phyloP scores from a whole-genome alignment of 2,113 vertebrate species.

The Pteropus alecto region DNA sequence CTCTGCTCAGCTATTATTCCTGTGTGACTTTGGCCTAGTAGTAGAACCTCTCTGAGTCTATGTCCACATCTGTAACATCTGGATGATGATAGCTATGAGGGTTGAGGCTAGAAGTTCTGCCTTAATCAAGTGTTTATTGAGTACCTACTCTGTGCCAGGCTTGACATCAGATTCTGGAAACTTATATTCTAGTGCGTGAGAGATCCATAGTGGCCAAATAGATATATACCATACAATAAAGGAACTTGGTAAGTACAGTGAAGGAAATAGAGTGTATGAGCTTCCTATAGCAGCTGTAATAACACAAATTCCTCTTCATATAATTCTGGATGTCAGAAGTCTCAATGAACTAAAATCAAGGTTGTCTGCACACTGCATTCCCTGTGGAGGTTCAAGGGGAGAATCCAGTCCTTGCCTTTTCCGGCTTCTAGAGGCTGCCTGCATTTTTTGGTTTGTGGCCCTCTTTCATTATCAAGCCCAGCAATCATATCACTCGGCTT shows the following conservation, averaged over 20 bases:
- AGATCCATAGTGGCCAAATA: not conserved
- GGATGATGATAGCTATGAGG: not conserved
- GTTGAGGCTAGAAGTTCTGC: not conserved
- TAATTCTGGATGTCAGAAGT: not conserved
- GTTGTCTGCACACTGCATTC: not conserved
- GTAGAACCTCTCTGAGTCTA: not conserved
- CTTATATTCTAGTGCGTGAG: not conserved
- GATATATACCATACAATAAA: not conserved
- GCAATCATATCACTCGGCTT: not conserved
- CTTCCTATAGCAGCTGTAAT: not conserved
- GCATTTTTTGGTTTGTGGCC: not conserved
- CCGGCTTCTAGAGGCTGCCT: not conserved
- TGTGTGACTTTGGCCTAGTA: not conserved
- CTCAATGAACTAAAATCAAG: not conserved
- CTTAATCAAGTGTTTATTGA: not conserved
- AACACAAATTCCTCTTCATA: too few relatives aligned
- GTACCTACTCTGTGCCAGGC: too few relatives aligned
- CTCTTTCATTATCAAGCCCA: not conserved
- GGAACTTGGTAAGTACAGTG: not conserved
- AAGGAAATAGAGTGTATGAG: not conserved
- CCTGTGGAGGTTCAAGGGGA: not conserved
- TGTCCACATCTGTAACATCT: not conserved
- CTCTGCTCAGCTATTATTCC: not conserved
- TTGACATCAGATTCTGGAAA: not conserved
- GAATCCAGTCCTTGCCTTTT: not conserved